Evolutionary conservation across 2,113 vertebrate species (phyloP).

Genomic region (cat (Felis catus)): DNA sequence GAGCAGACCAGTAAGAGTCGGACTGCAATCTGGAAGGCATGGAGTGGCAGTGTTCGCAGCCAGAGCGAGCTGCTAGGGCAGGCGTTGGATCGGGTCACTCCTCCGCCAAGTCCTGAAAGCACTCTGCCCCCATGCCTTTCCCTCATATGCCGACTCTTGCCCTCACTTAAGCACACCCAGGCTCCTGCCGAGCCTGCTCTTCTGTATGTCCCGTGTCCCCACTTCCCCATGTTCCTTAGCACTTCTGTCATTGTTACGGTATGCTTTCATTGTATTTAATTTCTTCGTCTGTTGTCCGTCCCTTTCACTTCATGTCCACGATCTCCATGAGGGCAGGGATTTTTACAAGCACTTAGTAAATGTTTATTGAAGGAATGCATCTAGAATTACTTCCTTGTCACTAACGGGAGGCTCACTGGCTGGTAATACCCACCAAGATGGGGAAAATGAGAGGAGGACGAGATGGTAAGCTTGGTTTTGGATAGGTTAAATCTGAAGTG

Average conservation of each 20-base stretch:
- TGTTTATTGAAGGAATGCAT: not conserved
- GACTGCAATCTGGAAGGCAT: rapidly evolving
- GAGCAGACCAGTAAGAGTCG: not conserved
- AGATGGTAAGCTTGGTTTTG: not conserved
- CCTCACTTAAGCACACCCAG: rapidly evolving
- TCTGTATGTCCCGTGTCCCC: not conserved
- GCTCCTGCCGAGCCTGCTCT: rapidly evolving
- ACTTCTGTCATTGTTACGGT: no score
- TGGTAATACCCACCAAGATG: not conserved
- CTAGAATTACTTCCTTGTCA: not conserved
- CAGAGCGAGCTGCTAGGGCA: no score
- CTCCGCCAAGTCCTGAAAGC: not conserved
- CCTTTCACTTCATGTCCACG: rapidly evolving
- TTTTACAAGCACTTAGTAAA: not conserved
- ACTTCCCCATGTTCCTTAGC: rapidly evolving
- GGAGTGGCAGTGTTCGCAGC: rapidly evolving
- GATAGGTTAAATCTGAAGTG: no score
- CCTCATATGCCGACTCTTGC: not conserved
- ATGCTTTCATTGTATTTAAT: rapidly evolving
- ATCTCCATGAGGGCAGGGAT: not conserved
- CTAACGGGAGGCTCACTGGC: not conserved
- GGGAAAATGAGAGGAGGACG: not conserved
- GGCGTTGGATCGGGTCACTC: not conserved
- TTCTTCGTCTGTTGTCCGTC: not conserved
- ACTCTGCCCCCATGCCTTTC: rapidly evolving